A percentile compares a stretch with the other conserved stretches of the same genome.
Evolutionary conservation across 2,113 vertebrate species (phyloP).

Genomic region (Oryzias javanicus): DNA sequence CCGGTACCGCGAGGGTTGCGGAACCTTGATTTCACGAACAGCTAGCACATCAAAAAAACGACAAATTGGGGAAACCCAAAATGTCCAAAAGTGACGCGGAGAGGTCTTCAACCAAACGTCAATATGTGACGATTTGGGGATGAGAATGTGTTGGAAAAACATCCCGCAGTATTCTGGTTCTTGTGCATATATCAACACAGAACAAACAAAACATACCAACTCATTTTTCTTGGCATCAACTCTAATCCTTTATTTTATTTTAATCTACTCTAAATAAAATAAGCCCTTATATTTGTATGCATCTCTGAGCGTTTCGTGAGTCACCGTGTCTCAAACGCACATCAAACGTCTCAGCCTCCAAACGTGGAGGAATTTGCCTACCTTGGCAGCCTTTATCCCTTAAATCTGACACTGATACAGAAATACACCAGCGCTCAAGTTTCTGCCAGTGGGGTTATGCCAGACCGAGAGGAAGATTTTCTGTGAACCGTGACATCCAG

Average conservation of each 20-base stretch:
- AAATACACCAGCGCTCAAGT: constrained; percentile 57
- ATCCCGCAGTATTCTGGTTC: constrained; percentile 32
- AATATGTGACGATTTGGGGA: neutral
- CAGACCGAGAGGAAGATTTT: constrained; percentile 55
- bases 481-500: constrained; percentile 68
- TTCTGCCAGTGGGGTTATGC: constrained; percentile 56
- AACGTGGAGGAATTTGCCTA: constrained; percentile 48
- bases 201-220: constrained; percentile 53
- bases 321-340: constrained; percentile 30
- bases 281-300: constrained; percentile 3
- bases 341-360: constrained; percentile 42
- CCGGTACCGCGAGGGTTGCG: too few species aligned
- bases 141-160: constrained; percentile 36
- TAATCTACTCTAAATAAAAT: constrained; percentile 33
- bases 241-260: constrained; percentile 56
- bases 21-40: too few species aligned
- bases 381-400: constrained; percentile 63
- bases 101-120: too few species aligned
- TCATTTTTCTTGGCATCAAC: constrained; percentile 32
- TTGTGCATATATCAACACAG: constrained; percentile 33
- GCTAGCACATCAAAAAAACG: too few species aligned
- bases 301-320: neutral
- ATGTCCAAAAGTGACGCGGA: too few species aligned
- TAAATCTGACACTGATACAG: constrained; percentile 61
- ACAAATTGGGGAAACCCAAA: too few species aligned